These are phyloP conservation scores for Listronotus oregonensis DNA, from an alignment of 1,140 invertebrate species.

Conservation along the genomic window DNA sequence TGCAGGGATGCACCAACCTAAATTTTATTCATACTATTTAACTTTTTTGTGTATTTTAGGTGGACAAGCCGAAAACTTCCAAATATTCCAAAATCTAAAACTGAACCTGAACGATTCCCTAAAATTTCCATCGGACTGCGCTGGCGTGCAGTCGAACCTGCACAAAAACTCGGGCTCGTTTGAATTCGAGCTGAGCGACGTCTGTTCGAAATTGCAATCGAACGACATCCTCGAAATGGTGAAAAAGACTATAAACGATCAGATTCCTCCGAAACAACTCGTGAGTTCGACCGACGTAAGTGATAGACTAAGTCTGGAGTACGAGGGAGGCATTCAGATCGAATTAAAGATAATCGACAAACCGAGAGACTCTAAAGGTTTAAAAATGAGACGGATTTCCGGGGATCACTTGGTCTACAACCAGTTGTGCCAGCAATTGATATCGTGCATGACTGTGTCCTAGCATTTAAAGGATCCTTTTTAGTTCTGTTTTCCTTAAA, in stretches of 20 bases:
- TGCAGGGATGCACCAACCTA: too few relatives aligned
- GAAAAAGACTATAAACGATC: slow-evolving; percentile 77
- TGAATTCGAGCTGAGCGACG: slow-evolving; percentile 67
- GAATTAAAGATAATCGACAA: slow-evolving; percentile 82
- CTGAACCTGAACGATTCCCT: slow-evolving; percentile 22
- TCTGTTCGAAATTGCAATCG: slow-evolving; percentile 77
- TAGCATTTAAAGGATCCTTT: slow-evolving; percentile 51
- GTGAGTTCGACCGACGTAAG: slow-evolving; percentile 57
- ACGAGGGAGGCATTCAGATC: slow-evolving; percentile 85
- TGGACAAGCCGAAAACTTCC: slow-evolving; percentile 43
- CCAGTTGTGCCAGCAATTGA: slow-evolving; percentile 87
- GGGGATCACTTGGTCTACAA: slow-evolving; percentile 90
- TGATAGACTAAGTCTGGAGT: slow-evolving; percentile 66
- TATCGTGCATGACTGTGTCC: slow-evolving; percentile 83
- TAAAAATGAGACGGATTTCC: slow-evolving; percentile 88
- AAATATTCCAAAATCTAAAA: slow-evolving; percentile 49
- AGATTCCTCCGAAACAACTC: slow-evolving; percentile 76
- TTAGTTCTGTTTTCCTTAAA: slow-evolving; percentile 9
- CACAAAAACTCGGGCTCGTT: slow-evolving; percentile 48
- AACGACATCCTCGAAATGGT: slow-evolving; percentile 80
- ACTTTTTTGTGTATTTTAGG: slow-evolving; percentile 13
- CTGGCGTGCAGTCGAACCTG: slow-evolving; percentile 19
- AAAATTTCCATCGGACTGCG: background rate
- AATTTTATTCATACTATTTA: too few relatives aligned
- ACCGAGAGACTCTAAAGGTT: slow-evolving; percentile 73